These are phyloP conservation scores for Chelidonichthys spinosus DNA, from an alignment of 2,797 vertebrate species.

Conservation along the genomic window DNA sequence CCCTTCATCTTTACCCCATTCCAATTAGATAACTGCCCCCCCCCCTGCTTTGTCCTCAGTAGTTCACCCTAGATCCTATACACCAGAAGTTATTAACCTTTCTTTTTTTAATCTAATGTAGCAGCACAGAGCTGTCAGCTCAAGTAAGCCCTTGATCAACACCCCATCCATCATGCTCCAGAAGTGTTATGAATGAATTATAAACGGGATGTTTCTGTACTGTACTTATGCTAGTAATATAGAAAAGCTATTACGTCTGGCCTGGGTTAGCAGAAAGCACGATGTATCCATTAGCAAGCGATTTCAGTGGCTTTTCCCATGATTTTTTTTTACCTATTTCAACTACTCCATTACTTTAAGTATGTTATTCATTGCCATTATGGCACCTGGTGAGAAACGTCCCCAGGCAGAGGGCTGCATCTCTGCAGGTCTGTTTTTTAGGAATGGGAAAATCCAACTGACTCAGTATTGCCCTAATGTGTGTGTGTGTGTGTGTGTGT, in stretches of 20 bases:
- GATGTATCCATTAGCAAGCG: background rate
- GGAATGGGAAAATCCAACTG: background rate
- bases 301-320: background rate
- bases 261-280: background rate
- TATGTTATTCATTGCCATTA: background rate
- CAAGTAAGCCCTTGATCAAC: background rate
- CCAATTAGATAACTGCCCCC: constrained; percentile 4
- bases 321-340: background rate
- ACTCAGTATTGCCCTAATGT: background rate
- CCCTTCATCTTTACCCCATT: constrained; percentile 19
- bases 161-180: background rate
- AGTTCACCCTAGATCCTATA: background rate
- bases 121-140: no score
- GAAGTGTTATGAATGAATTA: background rate
- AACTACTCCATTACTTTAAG: background rate
- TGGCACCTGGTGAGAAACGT: background rate
- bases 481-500: no score
- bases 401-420: background rate
- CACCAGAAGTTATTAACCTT: background rate
- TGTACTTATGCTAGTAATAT: background rate
- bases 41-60: constrained; percentile 9
- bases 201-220: background rate
- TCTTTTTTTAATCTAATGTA: no score
- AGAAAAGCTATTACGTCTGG: background rate
- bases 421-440: background rate